These are phyloP conservation scores for Bubo blakistoni DNA, from an alignment of 2,113 vertebrate species.

Conservation along the genomic window DNA sequence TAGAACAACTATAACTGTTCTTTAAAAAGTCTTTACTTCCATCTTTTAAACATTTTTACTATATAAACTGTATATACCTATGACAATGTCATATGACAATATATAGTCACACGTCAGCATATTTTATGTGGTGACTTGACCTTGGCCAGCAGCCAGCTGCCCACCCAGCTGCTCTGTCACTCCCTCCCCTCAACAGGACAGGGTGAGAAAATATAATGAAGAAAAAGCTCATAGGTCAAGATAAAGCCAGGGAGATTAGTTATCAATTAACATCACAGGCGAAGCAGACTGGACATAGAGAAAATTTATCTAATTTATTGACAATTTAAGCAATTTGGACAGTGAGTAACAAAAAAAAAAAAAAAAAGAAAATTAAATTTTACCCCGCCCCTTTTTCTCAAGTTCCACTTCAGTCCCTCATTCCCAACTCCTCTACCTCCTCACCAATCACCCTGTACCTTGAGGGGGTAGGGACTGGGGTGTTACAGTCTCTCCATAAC, in stretches of 20 bases:
- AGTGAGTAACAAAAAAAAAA: neutral
- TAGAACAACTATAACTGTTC: neutral
- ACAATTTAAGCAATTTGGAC: neutral
- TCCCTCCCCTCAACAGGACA: neutral
- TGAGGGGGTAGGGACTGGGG: accelerated
- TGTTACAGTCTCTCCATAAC: neutral
- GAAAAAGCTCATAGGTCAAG: neutral
- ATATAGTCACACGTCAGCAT: neutral
- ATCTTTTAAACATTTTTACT: neutral
- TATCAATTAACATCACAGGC: neutral
- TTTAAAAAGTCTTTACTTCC: neutral
- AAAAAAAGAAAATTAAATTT: neutral
- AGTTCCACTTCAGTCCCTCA: neutral
- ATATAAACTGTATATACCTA: neutral
- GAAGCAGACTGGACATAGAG: neutral
- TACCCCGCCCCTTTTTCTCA: neutral
- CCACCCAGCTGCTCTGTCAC: neutral
- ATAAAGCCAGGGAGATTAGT: neutral
- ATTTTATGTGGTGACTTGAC: neutral
- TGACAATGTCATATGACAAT: neutral
- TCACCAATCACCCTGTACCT: accelerated
- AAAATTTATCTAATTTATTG: neutral
- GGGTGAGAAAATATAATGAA: neutral
- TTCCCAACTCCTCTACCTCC: neutral
- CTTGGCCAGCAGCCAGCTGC: neutral